phyloP scores from a whole-genome alignment of 1,140 invertebrate species.

The Magallana angulata region DNA sequence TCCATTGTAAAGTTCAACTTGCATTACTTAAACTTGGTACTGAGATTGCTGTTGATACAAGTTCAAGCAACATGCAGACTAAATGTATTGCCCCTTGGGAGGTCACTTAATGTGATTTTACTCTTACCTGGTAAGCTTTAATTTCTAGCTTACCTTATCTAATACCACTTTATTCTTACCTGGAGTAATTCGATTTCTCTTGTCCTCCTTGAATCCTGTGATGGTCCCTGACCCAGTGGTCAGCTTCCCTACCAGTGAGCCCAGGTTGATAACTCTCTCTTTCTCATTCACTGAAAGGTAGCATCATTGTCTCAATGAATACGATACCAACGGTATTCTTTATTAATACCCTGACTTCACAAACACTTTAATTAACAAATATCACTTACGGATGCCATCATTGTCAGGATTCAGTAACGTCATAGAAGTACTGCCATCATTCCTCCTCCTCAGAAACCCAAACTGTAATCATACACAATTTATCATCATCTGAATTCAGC shows the following conservation, averaged over 20 bases:
- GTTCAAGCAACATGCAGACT: neutral
- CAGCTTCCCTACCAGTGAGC: slow-evolving; percentile 89
- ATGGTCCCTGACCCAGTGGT: slow-evolving; percentile 87
- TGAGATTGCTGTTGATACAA: too few relatives aligned
- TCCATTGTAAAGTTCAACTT: too few relatives aligned
- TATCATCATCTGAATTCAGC: too few relatives aligned
- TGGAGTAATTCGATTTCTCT: slow-evolving; percentile 91
- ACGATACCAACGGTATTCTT: neutral
- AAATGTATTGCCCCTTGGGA: too few relatives aligned
- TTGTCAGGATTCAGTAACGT: slow-evolving; percentile 90
- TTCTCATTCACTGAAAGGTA: slow-evolving; percentile 73
- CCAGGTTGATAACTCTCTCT: slow-evolving; percentile 88
- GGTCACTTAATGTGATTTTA: too few relatives aligned
- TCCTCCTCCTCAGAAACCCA: slow-evolving; percentile 89
- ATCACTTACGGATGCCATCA: slow-evolving; percentile 80
- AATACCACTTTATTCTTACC: slow-evolving; percentile 72
- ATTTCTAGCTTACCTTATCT: neutral
- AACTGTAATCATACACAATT: slow-evolving; percentile 80
- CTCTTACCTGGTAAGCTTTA: too few relatives aligned
- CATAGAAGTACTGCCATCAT: slow-evolving; percentile 93
- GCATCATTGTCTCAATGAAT: neutral
- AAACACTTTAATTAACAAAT: too few relatives aligned
- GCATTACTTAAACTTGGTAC: too few relatives aligned
- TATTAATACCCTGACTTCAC: too few relatives aligned
- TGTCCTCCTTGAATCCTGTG: slow-evolving; percentile 90